These are phyloP conservation scores for Rhinichthys osculus DNA, from an alignment of 2,797 vertebrate species.

Conservation along the genomic window DNA sequence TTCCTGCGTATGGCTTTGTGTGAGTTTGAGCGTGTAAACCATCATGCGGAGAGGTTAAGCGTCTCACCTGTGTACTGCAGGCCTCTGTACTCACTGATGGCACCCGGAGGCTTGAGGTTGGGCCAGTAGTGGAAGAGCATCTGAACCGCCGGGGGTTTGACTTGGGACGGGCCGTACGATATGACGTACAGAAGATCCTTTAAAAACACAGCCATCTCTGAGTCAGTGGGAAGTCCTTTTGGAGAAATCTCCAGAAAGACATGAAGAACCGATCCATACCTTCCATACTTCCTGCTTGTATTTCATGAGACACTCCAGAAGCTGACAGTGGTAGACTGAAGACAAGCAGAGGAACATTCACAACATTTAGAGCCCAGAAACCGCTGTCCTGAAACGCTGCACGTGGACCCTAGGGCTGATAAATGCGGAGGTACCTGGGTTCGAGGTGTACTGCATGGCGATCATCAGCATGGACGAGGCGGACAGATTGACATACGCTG, in stretches of 20 bases:
- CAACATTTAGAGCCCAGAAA: background rate
- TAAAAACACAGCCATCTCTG: slow-evolving; percentile 11
- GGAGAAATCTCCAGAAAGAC: background rate
- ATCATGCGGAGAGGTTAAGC: background rate
- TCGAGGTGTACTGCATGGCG: slow-evolving; percentile 98
- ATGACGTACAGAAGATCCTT: slow-evolving; percentile 98
- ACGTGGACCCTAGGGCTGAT: no score
- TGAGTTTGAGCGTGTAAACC: background rate
- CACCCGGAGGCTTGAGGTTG: slow-evolving; percentile 97
- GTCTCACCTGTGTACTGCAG: slow-evolving; percentile 96
- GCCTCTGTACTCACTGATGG: slow-evolving; percentile 97
- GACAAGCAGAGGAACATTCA: slow-evolving; percentile 62
- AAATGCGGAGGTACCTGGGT: slow-evolving; percentile 83
- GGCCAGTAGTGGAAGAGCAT: slow-evolving; percentile 99
- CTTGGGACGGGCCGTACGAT: slow-evolving; percentile 98
- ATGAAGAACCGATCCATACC: slow-evolving; percentile 78
- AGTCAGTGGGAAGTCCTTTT: background rate
- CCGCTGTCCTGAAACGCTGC: background rate
- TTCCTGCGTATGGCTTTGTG: background rate
- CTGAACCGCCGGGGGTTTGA: slow-evolving; percentile 97
- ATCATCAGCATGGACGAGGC: slow-evolving; percentile 99
- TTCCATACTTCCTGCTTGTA: slow-evolving; percentile 99
- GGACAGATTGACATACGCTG: slow-evolving; percentile 96
- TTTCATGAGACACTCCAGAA: slow-evolving; percentile 99
- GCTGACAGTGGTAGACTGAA: slow-evolving; percentile 97